Evolutionary conservation across 2,113 vertebrate species (phyloP), one percentile per base, ranked within the genome.

Genomic region (Tetrax tetrax): DNA sequence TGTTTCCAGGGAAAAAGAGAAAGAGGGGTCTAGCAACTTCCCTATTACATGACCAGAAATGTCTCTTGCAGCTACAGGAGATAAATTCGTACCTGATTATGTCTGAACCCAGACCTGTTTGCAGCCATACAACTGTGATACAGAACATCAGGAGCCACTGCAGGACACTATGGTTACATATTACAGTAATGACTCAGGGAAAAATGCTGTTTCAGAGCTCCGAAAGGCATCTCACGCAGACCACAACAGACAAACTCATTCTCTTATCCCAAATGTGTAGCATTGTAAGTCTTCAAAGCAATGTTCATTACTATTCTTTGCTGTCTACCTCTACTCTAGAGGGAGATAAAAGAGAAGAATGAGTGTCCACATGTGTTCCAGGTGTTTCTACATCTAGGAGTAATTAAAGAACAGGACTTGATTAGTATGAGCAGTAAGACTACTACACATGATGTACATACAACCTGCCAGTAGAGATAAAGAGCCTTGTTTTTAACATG

Each of bases 291-390:
- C 24, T 79, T 75, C 37, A 65, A 87, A 59, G 48, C 50, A 57
- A 4, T 20, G 29, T 57, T 85, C 21, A 41, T 54, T 31, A 41
- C 10, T 33, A 22, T 35, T 45, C 19, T 79, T 88, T n/a, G 59
- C 23, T 70, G 14, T 10, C 61, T 70, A 15, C 20, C 23, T 70
- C 25, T 10, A 20, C 10, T 82, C 35, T 43, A 51, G 41, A 28
- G 45, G 41, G 21, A 60, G 21, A 82, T 23, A 48, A 69, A 66
- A 66, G 17, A 75, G 6, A 41, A 22, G n/a, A 21, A 19, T 24
- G 5, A 31, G 25, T 31, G 37, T 78, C 27, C n/a, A 56, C 4
- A 8, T 0, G 0, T 15, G 7, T 35, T 87, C 65, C 54, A 65
- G 54, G 35, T 53, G 18, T 43, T 95, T 78, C 27, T 41, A 57